Evolutionary conservation across 2,888 invertebrate species (phyloP).

Genomic region (Portevinia maculata): DNA sequence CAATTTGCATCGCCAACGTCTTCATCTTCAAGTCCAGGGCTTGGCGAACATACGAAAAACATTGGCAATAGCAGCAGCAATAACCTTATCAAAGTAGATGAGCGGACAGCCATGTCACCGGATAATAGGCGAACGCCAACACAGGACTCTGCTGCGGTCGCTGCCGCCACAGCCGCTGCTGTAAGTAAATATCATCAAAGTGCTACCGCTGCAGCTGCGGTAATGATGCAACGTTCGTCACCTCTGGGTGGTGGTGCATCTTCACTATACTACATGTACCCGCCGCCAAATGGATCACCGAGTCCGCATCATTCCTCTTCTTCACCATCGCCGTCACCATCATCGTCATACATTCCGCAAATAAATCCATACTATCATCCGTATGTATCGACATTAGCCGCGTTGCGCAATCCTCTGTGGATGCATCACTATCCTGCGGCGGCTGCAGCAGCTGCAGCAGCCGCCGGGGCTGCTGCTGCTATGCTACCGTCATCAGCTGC

Average conservation of each 20-base stretch:
- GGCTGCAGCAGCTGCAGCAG: conserved; percentile 80
- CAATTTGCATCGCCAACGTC: conserved; percentile 82
- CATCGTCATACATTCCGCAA: conserved; percentile 82
- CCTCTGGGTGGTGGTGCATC: conserved; percentile 77
- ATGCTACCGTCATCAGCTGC: conserved; percentile 62
- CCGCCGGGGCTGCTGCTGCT: conserved; percentile 77
- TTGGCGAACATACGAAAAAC: conserved; percentile 73
- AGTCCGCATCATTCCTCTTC: conserved; percentile 78
- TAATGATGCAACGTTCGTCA: conserved; percentile 78
- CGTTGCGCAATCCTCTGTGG: conserved; percentile 84
- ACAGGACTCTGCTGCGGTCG: conserved; percentile 77
- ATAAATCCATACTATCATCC: conserved; percentile 80
- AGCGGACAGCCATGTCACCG: conserved; percentile 73
- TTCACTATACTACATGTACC: conserved; percentile 81
- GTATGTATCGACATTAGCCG: conserved; percentile 82
- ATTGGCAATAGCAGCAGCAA: conserved; percentile 39
- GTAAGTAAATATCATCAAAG: conserved; percentile 67
- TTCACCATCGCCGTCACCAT: conserved; percentile 78
- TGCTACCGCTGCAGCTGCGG: conserved; percentile 70
- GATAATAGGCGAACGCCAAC: conserved; percentile 74
- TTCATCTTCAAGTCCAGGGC: conserved; percentile 66
- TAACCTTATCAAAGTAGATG: conserved; percentile 46
- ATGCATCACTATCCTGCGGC: conserved; percentile 83
- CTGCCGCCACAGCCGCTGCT: conserved; percentile 35
- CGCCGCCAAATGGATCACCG: conserved; percentile 78